phyloP scores from a whole-genome alignment of 1,140 invertebrate species.

The Drosophila bocki region DNA sequence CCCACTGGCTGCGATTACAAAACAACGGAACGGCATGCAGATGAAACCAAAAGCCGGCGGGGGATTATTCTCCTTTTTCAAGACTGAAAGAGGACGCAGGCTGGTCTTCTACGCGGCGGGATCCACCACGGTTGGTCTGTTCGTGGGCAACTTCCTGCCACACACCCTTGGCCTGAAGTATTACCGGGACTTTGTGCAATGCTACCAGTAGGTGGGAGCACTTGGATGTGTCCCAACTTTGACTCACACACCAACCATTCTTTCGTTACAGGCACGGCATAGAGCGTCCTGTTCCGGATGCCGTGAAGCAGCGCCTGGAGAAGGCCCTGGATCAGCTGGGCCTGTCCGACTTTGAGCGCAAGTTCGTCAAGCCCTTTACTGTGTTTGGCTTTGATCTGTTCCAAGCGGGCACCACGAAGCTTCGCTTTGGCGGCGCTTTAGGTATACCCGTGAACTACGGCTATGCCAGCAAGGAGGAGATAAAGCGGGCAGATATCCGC shows the following conservation, averaged over 20 bases:
- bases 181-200: conserved; percentile 86
- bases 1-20: conserved; percentile 45
- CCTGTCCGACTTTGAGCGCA: conserved; percentile 78
- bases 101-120: conserved; percentile 67
- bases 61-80: conserved; percentile 63
- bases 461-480: conserved; percentile 85
- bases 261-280: conserved; percentile 84
- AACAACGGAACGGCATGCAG: conserved; percentile 57
- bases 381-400: conserved; percentile 88
- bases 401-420: conserved; percentile 83
- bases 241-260: conserved; percentile 10
- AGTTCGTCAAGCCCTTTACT: conserved; percentile 87
- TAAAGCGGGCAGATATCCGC: conserved; percentile 86
- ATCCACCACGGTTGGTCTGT: conserved; percentile 55
- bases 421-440: conserved; percentile 86
- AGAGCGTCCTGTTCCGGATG: conserved; percentile 80
- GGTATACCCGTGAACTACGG: conserved; percentile 89
- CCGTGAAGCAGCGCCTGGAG: conserved; percentile 84
- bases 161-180: conserved; percentile 86
- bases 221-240: conserved; percentile 1
- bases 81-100: conserved; percentile 55
- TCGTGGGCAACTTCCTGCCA: conserved; percentile 84
- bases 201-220: conserved; percentile 86
- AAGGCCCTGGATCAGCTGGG: conserved; percentile 86
- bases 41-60: conserved; percentile 45